Evolutionary conservation across 2,113 vertebrate genomes (phyloP).

Genomic region (Nipponia nippon): DNA sequence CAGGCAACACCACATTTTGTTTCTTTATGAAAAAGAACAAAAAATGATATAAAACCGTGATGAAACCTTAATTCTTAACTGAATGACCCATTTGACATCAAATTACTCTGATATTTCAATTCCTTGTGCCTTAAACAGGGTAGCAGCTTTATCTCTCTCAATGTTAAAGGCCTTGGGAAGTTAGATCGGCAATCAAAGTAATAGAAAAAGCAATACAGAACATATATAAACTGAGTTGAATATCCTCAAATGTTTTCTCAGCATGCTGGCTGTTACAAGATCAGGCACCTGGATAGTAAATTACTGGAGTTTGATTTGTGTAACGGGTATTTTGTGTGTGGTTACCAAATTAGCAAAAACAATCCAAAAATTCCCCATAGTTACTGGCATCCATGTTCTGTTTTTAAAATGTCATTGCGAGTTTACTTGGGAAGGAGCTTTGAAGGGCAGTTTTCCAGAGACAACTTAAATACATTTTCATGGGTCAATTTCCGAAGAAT

Average conservation of each 20-base stretch:
- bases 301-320: conserved; percentile 41
- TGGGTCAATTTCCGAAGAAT: conserved; percentile 33
- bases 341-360: conserved; percentile 34
- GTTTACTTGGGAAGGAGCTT: conserved; percentile 42
- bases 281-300: conserved; percentile 47
- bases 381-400: not conserved
- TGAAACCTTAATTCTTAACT: conserved; percentile 9
- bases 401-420: not conserved
- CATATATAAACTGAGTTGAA: not conserved
- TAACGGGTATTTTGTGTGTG: conserved; percentile 16
- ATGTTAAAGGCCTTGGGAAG: conserved; percentile 8
- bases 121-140: not conserved
- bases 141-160: not conserved
- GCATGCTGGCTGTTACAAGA: conserved; percentile 10
- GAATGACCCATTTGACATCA: not conserved
- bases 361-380: not conserved
- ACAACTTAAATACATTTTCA: conserved; percentile 5
- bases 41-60: not conserved
- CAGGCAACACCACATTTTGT: not conserved
- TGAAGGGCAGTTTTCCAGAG: conserved; percentile 53
- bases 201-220: conserved; percentile 36
- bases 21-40: not conserved
- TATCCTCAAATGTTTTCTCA: conserved; percentile 29
- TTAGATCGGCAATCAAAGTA: conserved; percentile 24
- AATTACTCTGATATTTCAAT: conserved; percentile 21